phyloP scores from a whole-genome alignment of 2,797 vertebrate genomes.

The Bucorvus abyssinicus region DNA sequence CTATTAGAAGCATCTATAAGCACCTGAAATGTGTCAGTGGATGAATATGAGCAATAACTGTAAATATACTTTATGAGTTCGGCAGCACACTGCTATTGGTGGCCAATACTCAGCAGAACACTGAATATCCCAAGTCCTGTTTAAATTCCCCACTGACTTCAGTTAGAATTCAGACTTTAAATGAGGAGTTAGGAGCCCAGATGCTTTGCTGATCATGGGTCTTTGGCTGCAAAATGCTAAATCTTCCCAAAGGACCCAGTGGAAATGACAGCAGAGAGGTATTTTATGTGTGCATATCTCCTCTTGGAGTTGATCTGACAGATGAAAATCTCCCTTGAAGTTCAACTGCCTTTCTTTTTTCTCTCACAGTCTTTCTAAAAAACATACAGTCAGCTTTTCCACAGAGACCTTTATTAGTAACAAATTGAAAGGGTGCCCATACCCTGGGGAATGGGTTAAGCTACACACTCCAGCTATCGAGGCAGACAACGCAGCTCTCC shows the following conservation, averaged over 20 bases:
- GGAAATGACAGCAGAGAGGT: conserved; percentile 18
- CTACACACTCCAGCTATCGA: neutral
- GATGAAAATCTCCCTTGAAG: neutral
- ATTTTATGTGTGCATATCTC: neutral
- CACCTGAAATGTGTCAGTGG: conserved; percentile 44
- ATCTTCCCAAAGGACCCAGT: neutral
- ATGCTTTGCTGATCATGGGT: conserved; percentile 32
- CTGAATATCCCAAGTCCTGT: conserved; percentile 27
- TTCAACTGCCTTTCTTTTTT: neutral
- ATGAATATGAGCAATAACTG: conserved; percentile 48
- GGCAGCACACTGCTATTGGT: conserved; percentile 4
- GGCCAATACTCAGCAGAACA: conserved; percentile 2
- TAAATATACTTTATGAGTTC: conserved; percentile 61
- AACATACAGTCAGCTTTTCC: neutral
- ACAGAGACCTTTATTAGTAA: neutral
- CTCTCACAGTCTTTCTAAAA: neutral
- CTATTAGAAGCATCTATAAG: conserved; percentile 50
- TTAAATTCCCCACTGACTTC: conserved; percentile 35
- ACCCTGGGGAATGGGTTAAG: neutral
- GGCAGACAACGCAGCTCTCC: neutral
- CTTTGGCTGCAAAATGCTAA: neutral
- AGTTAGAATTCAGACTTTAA: conserved; percentile 31
- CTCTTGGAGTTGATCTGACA: neutral
- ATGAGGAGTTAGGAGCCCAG: conserved; percentile 20
- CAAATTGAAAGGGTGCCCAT: neutral